Base-by-base conservation (phyloP, 2,888 invertebrate species). In the Caenorhabditis japonica region DNA sequence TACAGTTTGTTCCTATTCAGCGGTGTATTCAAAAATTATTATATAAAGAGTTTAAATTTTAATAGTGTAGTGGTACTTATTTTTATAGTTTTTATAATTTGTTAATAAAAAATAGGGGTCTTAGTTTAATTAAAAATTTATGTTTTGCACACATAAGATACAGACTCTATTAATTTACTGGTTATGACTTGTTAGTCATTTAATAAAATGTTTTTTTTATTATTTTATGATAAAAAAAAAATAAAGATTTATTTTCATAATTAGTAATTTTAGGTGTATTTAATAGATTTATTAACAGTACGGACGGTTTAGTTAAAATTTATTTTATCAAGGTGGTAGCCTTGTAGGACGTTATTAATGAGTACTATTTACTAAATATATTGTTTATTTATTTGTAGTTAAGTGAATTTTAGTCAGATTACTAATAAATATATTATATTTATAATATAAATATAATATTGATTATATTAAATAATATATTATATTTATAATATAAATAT, bases 101-200 rank as follows among this genome's bases (percentile, higher is more conserved):
- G 66, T 55, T 76, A 60, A 13, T 33, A 30, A 30, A 7, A 30
- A 5, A 30, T 30, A 7, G 75, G 71, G 76, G 66, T 71, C 76
- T 75, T 77, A 76, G 60, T 78, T 76, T 76, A 75, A 53, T 52
- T 38, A 49, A 77, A 79, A 78, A 80, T 78, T 76, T 75, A 62
- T 77, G 77, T 74, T 76, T 78, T 80, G 77, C 80, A 80, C 64
- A 71, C 75, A 77, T 62, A 75, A 77, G 77, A 79, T 72, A 46
- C 47, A 60, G 62, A 66, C 72, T 77, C 76, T 77, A 47, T 7
- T 7, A 30, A n/a, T n/a, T n/a, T n/a, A n/a, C n/a, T n/a, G n/a
- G n/a, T n/a, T n/a, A n/a, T n/a, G n/a, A n/a, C n/a, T n/a, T n/a
- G n/a, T n/a, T n/a, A n/a, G n/a, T n/a, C n/a, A n/a, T n/a, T n/a